Conservation (phyloP, 2,888 invertebrate species). For the Iphiclides podalirius region DNA sequence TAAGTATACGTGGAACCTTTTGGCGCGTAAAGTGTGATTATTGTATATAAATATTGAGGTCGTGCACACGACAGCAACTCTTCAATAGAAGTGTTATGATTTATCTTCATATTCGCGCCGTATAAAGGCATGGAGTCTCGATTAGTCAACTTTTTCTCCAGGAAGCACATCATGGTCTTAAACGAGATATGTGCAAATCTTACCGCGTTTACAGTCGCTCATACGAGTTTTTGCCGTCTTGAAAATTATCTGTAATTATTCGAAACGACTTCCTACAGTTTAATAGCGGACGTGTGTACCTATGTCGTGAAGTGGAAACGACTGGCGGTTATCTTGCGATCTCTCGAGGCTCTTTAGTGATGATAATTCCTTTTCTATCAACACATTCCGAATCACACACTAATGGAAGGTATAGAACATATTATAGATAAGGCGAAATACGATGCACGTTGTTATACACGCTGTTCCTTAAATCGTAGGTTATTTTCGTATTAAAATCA, state of each 20-base stretch:
- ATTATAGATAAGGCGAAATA: too few relatives aligned
- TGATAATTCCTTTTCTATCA: slow-evolving; percentile 19
- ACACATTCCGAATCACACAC: slow-evolving; percentile 7
- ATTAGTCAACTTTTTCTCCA: neutral
- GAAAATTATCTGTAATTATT: slow-evolving; percentile 56
- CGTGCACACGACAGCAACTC: slow-evolving; percentile 7
- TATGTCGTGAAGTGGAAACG: slow-evolving; percentile 33
- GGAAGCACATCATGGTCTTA: neutral
- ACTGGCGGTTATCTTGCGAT: slow-evolving; percentile 32
- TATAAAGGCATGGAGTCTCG: neutral
- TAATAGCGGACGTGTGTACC: slow-evolving; percentile 33
- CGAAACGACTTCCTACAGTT: slow-evolving; percentile 52
- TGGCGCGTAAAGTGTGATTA: slow-evolving; percentile 10
- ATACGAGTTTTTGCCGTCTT: slow-evolving; percentile 45
- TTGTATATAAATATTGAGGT: slow-evolving; percentile 16
- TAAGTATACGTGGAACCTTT: slow-evolving; percentile 19
- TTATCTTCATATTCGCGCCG: neutral
- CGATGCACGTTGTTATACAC: neutral
- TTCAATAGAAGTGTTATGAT: neutral
- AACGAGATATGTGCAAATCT: slow-evolving; percentile 33
- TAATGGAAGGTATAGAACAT: slow-evolving; percentile 5
- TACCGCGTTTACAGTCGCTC: slow-evolving; percentile 33
- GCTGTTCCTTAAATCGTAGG: neutral
- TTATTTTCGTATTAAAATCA: neutral
- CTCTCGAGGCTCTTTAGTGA: slow-evolving; percentile 22